Evolutionary conservation across 2,113 vertebrate species (phyloP), one percentile per base, ranked within the genome.

Genomic region (Paedocypris sp.): DNA sequence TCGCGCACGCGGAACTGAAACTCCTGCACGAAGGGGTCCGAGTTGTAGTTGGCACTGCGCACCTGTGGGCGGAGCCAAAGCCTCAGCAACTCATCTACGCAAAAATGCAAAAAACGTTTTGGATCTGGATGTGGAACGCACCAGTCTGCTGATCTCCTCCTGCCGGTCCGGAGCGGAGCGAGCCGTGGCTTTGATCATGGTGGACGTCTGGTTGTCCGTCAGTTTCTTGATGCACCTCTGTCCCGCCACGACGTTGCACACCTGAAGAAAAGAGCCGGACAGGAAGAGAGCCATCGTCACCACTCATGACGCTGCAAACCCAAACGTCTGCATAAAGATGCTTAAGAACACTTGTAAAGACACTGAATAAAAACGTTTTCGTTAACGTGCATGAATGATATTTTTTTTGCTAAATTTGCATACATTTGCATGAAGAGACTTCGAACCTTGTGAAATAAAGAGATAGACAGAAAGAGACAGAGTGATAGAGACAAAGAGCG

Each of bases 171-270:
- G 92, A 0, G 94, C 94, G 68, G 94, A 97, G 67, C 87, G 87
- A 1, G 93, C 94, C 12, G 93, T 98, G 1, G 94, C 94, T 84
- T 97, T 98, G 73, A 98, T 96, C 94, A 98, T 98, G 26, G 92
- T 98, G 0, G 94, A 98, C 0, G 93, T 98, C 64, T 98, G 94
- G 90, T 97, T 98, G 77, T 98, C 94, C 0, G 94, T 97, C 0
- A 98, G 86, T 70, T 98, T 98, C 79, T 98, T 98, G 66, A 98
- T 98, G 71, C 94, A 97, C 57, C 94, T 82, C 56, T 98, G 94
- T 29, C 94, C 93, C 35, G 90, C 90, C 32, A 98, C 93, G 2
- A 97, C 90, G 77, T 98, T 97, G 73, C 94, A 98, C 11, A 98
- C 93, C 94, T 98, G 69, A 6, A 49, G 18, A 0, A 65, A 6